A percentile compares a stretch with the other conserved stretches of the same genome.
phyloP scores from a whole-genome alignment of 2,888 invertebrate genomes.

The Balanococcus diminutus region DNA sequence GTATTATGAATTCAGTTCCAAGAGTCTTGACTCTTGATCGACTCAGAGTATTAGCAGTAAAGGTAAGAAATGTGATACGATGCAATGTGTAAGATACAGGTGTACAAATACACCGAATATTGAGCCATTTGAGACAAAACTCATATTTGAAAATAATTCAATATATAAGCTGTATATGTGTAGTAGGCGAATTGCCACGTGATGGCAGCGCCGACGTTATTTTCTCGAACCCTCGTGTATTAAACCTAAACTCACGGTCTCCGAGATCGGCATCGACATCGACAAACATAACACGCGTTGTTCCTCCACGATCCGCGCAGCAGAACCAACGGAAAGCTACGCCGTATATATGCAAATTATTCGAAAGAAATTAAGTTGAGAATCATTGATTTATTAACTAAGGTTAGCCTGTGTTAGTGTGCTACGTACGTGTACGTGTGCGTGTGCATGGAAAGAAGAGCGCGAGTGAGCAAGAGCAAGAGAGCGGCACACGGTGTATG shows the following conservation, averaged over 20 bases:
- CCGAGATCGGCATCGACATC: background rate
- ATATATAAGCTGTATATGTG: too few relatives aligned
- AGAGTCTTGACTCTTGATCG: too few relatives aligned
- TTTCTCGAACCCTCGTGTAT: background rate
- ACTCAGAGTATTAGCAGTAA: too few relatives aligned
- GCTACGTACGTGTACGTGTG: background rate
- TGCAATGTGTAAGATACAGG: background rate
- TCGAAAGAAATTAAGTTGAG: constrained; percentile 50
- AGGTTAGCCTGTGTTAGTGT: constrained; percentile 3
- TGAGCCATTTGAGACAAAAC: too few relatives aligned
- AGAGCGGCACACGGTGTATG: too few relatives aligned
- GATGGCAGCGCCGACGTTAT: background rate
- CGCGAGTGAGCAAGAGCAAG: background rate
- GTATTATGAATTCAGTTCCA: too few relatives aligned
- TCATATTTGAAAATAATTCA: too few relatives aligned
- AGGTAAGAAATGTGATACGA: too few relatives aligned
- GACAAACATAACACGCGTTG: background rate
- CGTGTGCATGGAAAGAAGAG: background rate
- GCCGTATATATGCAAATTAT: constrained; percentile 32
- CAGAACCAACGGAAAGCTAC: background rate
- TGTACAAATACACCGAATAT: background rate
- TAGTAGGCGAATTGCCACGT: background rate
- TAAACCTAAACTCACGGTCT: background rate
- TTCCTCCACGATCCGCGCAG: background rate
- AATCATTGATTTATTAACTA: constrained; percentile 52